These are phyloP conservation scores for Brachionus manjavacas DNA, from an alignment of 1,140 invertebrate species.

Conservation along the genomic window DNA sequence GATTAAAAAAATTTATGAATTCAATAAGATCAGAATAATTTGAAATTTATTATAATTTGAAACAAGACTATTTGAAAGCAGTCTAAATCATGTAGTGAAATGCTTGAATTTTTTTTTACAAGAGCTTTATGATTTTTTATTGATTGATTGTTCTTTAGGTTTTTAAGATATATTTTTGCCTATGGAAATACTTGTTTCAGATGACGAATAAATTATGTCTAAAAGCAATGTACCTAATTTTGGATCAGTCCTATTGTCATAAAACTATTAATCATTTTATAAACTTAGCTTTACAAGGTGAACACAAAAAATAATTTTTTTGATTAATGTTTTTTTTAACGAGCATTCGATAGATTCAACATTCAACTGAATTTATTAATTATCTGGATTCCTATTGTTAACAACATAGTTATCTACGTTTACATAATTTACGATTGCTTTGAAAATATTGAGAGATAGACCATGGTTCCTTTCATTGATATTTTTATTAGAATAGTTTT, in stretches of 20 bases:
- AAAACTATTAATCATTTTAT: neutral
- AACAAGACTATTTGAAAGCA: neutral
- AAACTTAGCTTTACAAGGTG: neutral
- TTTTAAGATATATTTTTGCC: neutral
- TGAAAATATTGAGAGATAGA: neutral
- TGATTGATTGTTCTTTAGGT: neutral
- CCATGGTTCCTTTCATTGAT: neutral
- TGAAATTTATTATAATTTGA: slow-evolving; percentile 1
- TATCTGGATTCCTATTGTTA: neutral
- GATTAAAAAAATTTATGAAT: slow-evolving; percentile 5
- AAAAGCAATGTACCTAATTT: neutral
- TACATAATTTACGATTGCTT: neutral
- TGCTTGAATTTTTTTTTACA: neutral
- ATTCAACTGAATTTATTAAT: neutral
- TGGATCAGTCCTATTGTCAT: neutral
- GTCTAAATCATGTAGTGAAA: neutral
- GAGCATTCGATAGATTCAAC: neutral
- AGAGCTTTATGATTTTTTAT: neutral
- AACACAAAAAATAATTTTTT: neutral
- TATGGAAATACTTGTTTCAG: neutral
- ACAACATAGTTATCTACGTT: neutral
- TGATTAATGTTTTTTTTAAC: neutral
- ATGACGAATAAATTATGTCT: neutral
- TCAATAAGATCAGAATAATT: neutral
- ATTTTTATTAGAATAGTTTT: neutral